These are phyloP conservation scores for Cerastis rubricosa DNA, from an alignment of 2,888 invertebrate species.

Conservation along the genomic window DNA sequence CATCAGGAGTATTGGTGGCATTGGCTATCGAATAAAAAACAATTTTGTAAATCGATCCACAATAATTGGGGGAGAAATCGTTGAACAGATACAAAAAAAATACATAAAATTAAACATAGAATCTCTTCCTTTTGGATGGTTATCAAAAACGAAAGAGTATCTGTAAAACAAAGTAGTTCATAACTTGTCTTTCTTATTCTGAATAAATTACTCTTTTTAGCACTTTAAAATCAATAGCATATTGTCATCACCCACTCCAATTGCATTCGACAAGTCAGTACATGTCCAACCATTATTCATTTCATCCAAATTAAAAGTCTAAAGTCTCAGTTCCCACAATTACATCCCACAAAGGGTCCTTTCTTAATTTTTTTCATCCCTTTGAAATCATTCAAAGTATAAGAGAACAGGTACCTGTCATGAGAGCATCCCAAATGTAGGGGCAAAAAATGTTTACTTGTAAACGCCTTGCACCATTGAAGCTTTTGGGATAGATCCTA, in stretches of 20 bases:
- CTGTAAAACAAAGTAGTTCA: background rate
- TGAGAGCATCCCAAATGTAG: constrained; percentile 6
- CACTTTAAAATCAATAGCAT: background rate
- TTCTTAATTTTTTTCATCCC: constrained; percentile 41
- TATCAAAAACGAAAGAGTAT: background rate
- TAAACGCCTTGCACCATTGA: constrained; percentile 37
- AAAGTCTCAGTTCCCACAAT: constrained; percentile 41
- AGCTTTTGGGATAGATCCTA: background rate
- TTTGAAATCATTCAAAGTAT: constrained; percentile 33
- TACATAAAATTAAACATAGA: no score
- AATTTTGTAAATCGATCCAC: no score
- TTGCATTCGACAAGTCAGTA: constrained; percentile 32
- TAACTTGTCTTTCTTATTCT: background rate
- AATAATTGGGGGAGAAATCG: no score
- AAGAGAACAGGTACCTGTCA: constrained; percentile 52
- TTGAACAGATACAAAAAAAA: no score
- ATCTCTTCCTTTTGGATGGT: no score
- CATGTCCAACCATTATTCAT: constrained; percentile 24
- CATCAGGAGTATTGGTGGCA: no score
- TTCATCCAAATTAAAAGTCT: background rate
- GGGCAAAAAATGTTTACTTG: constrained; percentile 47
- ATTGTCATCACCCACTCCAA: background rate
- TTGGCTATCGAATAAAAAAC: no score
- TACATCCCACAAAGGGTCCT: constrained; percentile 5
- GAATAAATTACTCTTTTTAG: background rate